phyloP scores from a whole-genome alignment of 53 echinoderm and acorn worm species.

The Antedon mediterranea region DNA sequence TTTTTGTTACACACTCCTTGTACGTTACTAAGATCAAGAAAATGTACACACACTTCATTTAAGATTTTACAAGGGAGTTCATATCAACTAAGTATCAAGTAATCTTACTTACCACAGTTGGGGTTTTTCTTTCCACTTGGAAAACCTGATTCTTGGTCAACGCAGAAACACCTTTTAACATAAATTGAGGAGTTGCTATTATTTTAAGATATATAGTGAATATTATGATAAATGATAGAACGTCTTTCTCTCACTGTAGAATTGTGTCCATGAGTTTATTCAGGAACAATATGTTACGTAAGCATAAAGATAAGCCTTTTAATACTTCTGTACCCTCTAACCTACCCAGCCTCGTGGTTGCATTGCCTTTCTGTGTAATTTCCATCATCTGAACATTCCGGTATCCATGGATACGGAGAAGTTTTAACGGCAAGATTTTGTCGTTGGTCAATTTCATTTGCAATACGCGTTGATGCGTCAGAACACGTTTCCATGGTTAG shows the following conservation, averaged over 20 bases:
- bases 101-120: not conserved
- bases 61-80: no score
- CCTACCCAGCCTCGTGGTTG: not conserved
- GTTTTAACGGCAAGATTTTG: not conserved
- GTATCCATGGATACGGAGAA: not conserved
- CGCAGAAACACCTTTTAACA: not conserved
- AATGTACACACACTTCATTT: not conserved
- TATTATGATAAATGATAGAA: no score
- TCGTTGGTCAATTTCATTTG: not conserved
- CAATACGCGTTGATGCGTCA: not conserved
- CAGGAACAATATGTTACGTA: no score
- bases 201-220: no score
- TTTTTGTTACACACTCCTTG: not conserved
- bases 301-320: no score
- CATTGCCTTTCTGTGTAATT: not conserved
- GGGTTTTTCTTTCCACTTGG: not conserved
- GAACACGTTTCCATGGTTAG: not conserved
- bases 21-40: not conserved
- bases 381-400: not conserved
- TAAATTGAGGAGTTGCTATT: not conserved
- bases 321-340: no score
- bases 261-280: no score
- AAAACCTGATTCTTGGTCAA: not conserved
- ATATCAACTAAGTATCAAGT: no score
- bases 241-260: no score